phyloP scores from a whole-genome alignment of 2,113 vertebrate species.

The Uria lomvia region DNA sequence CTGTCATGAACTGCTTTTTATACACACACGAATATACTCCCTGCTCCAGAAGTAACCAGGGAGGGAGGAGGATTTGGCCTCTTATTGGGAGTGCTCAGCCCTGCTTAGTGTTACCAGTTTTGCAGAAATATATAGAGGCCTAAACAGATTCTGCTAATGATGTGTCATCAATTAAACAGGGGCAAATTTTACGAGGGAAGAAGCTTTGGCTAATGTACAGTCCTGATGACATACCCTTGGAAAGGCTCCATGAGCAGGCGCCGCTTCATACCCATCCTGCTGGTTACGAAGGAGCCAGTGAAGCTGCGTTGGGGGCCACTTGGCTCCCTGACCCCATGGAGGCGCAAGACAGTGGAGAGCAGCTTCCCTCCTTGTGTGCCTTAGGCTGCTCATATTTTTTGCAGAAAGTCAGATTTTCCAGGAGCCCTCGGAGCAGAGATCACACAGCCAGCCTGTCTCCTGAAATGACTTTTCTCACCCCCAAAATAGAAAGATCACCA shows the following conservation, averaged over 20 bases:
- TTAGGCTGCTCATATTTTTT: background rate
- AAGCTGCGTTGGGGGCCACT: background rate
- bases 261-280: background rate
- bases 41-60: fast-evolving
- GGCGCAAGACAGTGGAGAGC: background rate
- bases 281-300: background rate
- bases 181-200: background rate
- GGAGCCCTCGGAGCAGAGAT: fast-evolving
- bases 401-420: background rate
- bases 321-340: background rate
- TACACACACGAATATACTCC: background rate
- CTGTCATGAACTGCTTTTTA: background rate
- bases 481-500: background rate
- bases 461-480: background rate
- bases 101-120: background rate
- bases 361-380: background rate
- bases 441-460: background rate
- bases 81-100: background rate
- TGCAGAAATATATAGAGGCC: background rate
- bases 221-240: background rate
- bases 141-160: background rate
- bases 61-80: background rate
- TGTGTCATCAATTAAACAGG: background rate
- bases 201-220: background rate
- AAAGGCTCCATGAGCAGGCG: background rate